These are phyloP conservation scores for Sciurus niger DNA, from an alignment of 2,113 vertebrate genomes.

Conservation along the genomic window DNA sequence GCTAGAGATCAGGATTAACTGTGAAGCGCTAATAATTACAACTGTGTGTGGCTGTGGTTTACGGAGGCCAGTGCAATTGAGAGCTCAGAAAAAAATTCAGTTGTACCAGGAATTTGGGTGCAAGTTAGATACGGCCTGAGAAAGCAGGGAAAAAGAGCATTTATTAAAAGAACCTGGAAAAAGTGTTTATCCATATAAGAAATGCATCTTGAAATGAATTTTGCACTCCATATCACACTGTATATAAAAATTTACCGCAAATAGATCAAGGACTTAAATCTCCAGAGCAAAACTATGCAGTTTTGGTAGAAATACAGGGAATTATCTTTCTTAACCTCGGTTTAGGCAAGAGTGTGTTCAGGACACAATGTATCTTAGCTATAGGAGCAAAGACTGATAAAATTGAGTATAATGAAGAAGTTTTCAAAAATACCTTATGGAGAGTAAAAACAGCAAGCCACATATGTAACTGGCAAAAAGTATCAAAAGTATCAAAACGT, in stretches of 20 bases:
- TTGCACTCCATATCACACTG: background rate
- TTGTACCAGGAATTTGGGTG: background rate
- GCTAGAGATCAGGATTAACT: background rate
- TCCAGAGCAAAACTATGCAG: background rate
- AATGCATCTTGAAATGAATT: background rate
- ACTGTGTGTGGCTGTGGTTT: background rate
- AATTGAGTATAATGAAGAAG: background rate
- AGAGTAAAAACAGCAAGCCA: background rate
- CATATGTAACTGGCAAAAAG: background rate
- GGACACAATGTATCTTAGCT: background rate
- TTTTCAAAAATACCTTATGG: slow-evolving; percentile 39
- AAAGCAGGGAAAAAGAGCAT: background rate
- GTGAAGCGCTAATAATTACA: background rate
- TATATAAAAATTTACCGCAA: background rate
- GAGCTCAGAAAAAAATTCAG: background rate
- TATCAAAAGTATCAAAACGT: background rate
- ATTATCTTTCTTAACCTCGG: background rate
- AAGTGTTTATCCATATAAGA: background rate
- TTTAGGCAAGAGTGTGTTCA: background rate
- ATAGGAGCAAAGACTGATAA: slow-evolving; percentile 13
- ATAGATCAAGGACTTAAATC: background rate
- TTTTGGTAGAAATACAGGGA: background rate
- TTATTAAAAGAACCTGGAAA: background rate
- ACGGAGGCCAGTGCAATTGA: background rate
- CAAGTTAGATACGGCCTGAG: background rate